A percentile compares a stretch with the other conserved stretches of the same genome.
Evolutionary conservation across 1,140 invertebrate species (phyloP).

Genomic region (Littorina saxatilis): DNA sequence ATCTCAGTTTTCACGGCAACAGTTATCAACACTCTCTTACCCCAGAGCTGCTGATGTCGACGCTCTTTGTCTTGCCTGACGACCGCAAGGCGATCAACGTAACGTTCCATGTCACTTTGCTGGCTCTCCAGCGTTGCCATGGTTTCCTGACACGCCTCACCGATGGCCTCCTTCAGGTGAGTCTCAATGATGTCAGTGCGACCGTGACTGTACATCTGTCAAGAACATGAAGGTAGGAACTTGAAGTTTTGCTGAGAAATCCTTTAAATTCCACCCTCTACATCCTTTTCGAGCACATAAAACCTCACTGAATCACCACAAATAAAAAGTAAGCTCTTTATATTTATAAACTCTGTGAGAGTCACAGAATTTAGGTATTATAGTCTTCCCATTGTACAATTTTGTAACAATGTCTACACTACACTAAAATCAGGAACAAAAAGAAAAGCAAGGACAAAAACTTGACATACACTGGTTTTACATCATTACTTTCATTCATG

Average conservation of each 20-base stretch:
- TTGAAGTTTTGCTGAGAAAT: too few species aligned
- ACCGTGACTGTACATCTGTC: conserved; percentile 76
- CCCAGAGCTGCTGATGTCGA: conserved; percentile 60
- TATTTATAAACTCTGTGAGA: too few species aligned
- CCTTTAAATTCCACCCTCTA: too few species aligned
- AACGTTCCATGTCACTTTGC: conserved; percentile 78
- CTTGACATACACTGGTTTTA: too few species aligned
- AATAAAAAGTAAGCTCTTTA: too few species aligned
- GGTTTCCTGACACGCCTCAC: conserved; percentile 76
- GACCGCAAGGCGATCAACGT: conserved; percentile 80
- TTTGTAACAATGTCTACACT: neutral
- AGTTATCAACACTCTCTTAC: too few species aligned
- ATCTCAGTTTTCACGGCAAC: too few species aligned
- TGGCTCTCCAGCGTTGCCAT: conserved; percentile 55
- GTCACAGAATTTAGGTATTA: too few species aligned
- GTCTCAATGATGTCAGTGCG: conserved; percentile 80
- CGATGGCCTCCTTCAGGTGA: conserved; percentile 79
- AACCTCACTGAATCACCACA: too few species aligned
- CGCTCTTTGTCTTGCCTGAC: conserved; percentile 80
- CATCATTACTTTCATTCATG: too few species aligned
- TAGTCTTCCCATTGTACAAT: too few species aligned
- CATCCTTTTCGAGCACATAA: too few species aligned
- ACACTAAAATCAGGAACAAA: neutral
- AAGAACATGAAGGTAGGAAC: conserved; percentile 25
- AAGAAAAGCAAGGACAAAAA: neutral